Evolutionary conservation across 2,888 invertebrate genomes (phyloP), one percentile per base, ranked within the genome.

Genomic region (Pseudococcus jackbeardsleyi): DNA sequence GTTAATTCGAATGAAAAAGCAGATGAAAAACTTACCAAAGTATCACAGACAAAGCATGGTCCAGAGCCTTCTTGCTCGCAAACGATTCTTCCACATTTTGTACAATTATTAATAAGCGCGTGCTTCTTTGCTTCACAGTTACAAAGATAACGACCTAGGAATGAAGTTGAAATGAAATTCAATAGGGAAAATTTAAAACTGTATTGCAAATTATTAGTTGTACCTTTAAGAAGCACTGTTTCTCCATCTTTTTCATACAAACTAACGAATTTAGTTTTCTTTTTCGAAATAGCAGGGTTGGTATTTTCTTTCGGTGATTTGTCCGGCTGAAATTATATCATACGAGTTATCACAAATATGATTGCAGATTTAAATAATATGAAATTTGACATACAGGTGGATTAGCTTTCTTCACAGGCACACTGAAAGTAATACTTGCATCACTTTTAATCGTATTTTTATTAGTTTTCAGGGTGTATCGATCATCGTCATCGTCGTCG

Each of bases 51-150:
- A 79, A 98, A 93, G 91, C 99, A 99, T 0, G 98, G 98, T 0
- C 99, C 99, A 11, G 98, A 96, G 0, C 99, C 99, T 92, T 99
- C 99, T 92, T 98, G 98, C 88, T 94, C 94, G 92, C 99, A 99
- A 7, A 99, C 96, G 89, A 99, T 96, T 89, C 98, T 94, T 0
- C 99, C 99, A 92, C 99, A 99, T 89, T 94, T 94, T 15, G 96
- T 91, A 91, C 99, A 99, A 92, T 99, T 99, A 91, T 97, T 97
- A 89, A 99, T 93, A 84, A 99, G 93, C 88, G 94, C 93, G 91
- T 99, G 99, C 91, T 95, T 96, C 5, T 95, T 93, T 0, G 99
- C 99, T 92, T 99, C 97, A 91, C 99, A 99, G 89, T 97, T 95
- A 92, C 99, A 99, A 85, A 93, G 93, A 90, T 96, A 96, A 59